Evolutionary conservation across 2,888 invertebrate genomes (phyloP).

Genomic region (Thelaira solivaga): DNA sequence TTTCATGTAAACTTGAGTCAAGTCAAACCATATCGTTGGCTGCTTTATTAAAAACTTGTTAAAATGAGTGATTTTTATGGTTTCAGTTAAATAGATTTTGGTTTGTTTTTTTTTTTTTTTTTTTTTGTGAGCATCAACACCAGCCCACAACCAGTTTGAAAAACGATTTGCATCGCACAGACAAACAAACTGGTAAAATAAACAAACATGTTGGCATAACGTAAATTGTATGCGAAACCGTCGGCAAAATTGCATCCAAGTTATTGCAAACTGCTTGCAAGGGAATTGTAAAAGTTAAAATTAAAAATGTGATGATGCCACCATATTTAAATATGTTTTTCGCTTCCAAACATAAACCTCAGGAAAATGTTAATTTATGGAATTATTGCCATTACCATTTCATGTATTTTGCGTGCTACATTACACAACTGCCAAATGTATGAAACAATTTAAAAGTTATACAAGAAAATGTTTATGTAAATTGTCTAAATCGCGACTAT

Average conservation of each 20-base stretch:
- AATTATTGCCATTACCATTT: no score
- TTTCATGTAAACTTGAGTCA: slow-evolving; percentile 20
- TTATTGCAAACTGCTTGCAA: no score
- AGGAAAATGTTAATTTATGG: no score
- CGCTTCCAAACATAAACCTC: no score
- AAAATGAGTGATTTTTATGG: slow-evolving; percentile 46
- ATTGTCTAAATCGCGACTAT: slow-evolving; percentile 46
- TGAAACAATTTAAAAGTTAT: background rate
- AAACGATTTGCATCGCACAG: slow-evolving; percentile 12
- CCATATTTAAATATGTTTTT: no score
- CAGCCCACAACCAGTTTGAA: slow-evolving; percentile 55
- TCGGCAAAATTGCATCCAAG: slow-evolving; percentile 5
- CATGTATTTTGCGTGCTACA: no score
- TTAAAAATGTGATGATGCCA: no score
- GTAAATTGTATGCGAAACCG: slow-evolving; percentile 10
- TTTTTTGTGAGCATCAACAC: slow-evolving; percentile 14
- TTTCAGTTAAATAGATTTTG: slow-evolving; percentile 29
- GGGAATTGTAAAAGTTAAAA: no score
- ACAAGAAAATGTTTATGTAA: background rate
- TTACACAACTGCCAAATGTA: slow-evolving; percentile 18
- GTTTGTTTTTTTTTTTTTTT: background rate
- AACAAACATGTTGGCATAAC: background rate
- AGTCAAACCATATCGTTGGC: background rate
- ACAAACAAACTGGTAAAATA: background rate
- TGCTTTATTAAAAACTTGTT: slow-evolving; percentile 43